Evolutionary conservation across 2,797 vertebrate genomes (phyloP).

Genomic region (Mergus octosetaceus): DNA sequence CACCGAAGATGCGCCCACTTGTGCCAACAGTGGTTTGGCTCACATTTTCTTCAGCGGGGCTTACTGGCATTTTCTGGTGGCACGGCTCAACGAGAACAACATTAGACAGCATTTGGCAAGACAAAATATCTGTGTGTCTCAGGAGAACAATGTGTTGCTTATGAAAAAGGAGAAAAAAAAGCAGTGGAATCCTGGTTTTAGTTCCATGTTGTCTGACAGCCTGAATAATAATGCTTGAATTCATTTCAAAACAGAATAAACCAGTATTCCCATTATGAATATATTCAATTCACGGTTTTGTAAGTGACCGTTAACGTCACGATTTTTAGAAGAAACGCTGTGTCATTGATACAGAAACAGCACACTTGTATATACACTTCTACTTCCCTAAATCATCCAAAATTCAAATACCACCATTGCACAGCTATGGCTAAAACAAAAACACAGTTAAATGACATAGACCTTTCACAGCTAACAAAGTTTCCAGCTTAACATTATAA

Average conservation of each 20-base stretch:
- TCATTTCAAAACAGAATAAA: constrained; percentile 17
- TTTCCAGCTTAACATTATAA: constrained; percentile 21
- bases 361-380: neutral
- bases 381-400: neutral
- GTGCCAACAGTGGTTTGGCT: neutral
- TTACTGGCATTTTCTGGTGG: neutral
- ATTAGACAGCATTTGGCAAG: neutral
- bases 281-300: neutral
- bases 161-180: constrained; percentile 25
- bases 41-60: neutral
- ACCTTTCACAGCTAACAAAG: constrained; percentile 28
- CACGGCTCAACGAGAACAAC: neutral
- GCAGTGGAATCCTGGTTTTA: neutral
- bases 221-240: constrained; percentile 20
- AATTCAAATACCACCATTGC: neutral
- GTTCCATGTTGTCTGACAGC: neutral
- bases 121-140: neutral
- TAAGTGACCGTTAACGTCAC: neutral
- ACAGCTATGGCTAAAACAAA: neutral
- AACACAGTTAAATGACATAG: neutral
- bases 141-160: neutral
- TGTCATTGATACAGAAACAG: neutral
- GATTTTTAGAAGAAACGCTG: neutral
- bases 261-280: neutral
- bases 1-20: neutral